Evolutionary conservation across 1,140 invertebrate genomes (phyloP).

Genomic region (Drosophila sp.): DNA sequence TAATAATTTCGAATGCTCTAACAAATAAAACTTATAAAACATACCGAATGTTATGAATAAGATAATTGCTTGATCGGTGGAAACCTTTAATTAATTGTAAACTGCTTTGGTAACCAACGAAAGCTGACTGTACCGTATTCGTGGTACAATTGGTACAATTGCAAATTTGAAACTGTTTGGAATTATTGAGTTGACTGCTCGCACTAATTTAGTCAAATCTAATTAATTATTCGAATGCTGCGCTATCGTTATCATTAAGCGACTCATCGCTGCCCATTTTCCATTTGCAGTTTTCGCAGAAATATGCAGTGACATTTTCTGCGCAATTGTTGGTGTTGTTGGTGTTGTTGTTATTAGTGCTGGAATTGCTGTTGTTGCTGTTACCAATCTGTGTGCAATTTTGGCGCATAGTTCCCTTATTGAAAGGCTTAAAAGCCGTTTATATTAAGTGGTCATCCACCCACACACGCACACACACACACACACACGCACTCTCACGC

Average conservation of each 20-base stretch:
- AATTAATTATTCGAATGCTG: slow-evolving; percentile 30
- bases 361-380: slow-evolving; percentile 5
- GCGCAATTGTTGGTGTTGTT: neutral
- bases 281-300: slow-evolving; percentile 21
- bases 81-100: neutral
- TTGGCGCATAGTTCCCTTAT: slow-evolving; percentile 38
- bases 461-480: slow-evolving; percentile 2
- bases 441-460: slow-evolving; percentile 24
- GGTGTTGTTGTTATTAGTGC: slow-evolving; percentile 1
- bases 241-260: slow-evolving; percentile 24
- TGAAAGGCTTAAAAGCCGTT: slow-evolving; percentile 49
- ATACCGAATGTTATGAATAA: no score
- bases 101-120: neutral
- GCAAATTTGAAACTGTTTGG: neutral
- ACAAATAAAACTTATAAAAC: no score
- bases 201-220: slow-evolving; percentile 37
- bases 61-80: neutral
- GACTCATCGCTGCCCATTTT: slow-evolving; percentile 22
- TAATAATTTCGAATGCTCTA: no score
- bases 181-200: slow-evolving; percentile 32
- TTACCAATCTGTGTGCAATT: slow-evolving; percentile 26
- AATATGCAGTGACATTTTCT: slow-evolving; percentile 20
- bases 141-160: neutral
- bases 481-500: slow-evolving; percentile 4
- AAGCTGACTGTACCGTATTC: neutral